Evolutionary conservation across 2,888 invertebrate species (phyloP).

Genomic region (Gibbula magus): DNA sequence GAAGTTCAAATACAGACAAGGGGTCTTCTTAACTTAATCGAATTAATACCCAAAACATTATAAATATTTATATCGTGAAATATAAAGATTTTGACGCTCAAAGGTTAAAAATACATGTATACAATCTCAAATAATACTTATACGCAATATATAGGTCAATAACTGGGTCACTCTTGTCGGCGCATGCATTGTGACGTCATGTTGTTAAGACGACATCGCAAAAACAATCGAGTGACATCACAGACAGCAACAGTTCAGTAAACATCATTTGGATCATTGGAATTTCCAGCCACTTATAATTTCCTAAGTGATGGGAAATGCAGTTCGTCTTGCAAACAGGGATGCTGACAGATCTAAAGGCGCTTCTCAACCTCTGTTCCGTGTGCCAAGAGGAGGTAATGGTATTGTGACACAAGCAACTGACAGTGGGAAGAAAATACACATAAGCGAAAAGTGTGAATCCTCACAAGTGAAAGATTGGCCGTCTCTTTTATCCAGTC

Average conservation of each 20-base stretch:
- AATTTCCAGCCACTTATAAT: neutral
- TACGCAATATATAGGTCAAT: too few species aligned
- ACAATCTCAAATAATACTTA: too few species aligned
- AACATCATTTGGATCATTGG: neutral
- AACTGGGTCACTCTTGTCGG: too few species aligned
- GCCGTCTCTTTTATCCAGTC: neutral
- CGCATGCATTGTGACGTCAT: neutral
- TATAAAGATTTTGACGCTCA: too few species aligned
- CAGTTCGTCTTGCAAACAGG: neutral
- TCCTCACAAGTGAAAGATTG: neutral
- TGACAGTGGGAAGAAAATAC: neutral
- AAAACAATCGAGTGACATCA: neutral
- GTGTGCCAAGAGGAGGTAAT: neutral
- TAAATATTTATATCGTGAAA: too few species aligned
- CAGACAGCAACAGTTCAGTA: neutral
- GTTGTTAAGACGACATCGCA: neutral
- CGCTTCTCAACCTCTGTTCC: neutral
- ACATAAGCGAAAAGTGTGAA: neutral
- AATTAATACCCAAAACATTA: too few species aligned
- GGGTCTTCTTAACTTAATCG: too few species aligned
- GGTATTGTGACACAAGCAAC: neutral
- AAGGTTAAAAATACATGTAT: too few species aligned
- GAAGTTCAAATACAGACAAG: too few species aligned
- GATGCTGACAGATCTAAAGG: neutral
- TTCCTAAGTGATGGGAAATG: neutral